Conservation (phyloP, 1,140 invertebrate genomes). For the Zaprionus lachaisei region DNA sequence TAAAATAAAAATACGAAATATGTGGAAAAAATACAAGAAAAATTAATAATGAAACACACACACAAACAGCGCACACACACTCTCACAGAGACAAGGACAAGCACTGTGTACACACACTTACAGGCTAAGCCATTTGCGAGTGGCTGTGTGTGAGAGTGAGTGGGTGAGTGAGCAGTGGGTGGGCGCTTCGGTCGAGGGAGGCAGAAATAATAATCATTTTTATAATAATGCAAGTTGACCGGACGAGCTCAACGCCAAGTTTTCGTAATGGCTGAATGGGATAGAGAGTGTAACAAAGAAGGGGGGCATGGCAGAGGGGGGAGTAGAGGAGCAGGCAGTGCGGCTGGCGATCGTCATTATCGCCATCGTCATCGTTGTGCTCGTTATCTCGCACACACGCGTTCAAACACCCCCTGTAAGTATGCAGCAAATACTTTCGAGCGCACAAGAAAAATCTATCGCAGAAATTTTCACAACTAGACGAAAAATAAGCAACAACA, state of each 20-base stretch:
- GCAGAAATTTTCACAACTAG: slow-evolving; percentile 69
- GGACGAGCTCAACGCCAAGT: slow-evolving; percentile 47
- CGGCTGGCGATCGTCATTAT: slow-evolving; percentile 36
- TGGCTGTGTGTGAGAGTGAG: slow-evolving; percentile 18
- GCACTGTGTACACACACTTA: slow-evolving; percentile 40
- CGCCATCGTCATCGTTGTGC: slow-evolving; percentile 38
- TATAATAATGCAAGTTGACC: slow-evolving; percentile 78
- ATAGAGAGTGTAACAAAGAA: neutral
- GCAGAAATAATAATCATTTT: slow-evolving; percentile 78
- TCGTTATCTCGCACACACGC: slow-evolving; percentile 58
- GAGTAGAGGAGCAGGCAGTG: neutral
- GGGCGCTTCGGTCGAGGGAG: slow-evolving; percentile 18
- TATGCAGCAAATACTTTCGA: slow-evolving; percentile 69
- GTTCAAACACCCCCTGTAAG: slow-evolving; percentile 47
- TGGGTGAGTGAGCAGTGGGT: slow-evolving; percentile 14
- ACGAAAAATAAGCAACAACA: slow-evolving; percentile 59
- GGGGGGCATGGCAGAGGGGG: neutral
- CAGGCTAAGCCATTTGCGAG: slow-evolving; percentile 49
- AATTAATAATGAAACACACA: slow-evolving; percentile 82
- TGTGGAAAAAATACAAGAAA: slow-evolving; percentile 77
- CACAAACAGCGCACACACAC: slow-evolving; percentile 51
- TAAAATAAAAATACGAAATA: slow-evolving; percentile 83
- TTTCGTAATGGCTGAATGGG: slow-evolving; percentile 29
- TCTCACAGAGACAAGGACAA: slow-evolving; percentile 64
- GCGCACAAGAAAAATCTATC: slow-evolving; percentile 62